Evolutionary conservation across 2,797 vertebrate genomes (phyloP).

Genomic region (Melopsittacus undulatus): DNA sequence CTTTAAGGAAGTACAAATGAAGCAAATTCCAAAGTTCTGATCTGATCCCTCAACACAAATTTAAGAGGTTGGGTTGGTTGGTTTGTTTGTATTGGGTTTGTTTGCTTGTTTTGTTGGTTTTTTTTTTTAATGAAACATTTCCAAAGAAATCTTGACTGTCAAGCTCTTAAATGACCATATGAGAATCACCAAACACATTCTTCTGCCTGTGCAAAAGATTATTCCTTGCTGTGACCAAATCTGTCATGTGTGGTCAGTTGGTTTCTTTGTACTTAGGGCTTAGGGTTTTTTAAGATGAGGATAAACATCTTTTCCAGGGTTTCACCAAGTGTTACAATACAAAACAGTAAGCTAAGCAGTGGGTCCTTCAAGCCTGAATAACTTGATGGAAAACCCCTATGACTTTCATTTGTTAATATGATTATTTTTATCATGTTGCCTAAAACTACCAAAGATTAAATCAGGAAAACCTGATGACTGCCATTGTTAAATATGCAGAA

Average conservation of each 20-base stretch:
- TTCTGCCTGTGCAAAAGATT: not conserved
- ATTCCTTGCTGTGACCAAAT: not conserved
- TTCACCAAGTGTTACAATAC: not conserved
- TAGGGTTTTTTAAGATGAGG: not conserved
- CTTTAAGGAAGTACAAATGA: not conserved
- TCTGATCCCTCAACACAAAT: not conserved
- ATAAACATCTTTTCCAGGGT: not conserved
- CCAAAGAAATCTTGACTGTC: not conserved
- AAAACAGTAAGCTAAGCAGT: not conserved
- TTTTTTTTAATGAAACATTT: not conserved
- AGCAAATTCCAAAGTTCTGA: not conserved
- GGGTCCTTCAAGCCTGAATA: not conserved
- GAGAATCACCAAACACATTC: not conserved
- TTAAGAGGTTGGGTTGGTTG: not conserved
- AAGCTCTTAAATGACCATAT: not conserved
- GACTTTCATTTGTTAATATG: not conserved
- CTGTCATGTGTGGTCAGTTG: not conserved
- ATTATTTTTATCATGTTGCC: not conserved
- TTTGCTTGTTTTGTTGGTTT: not conserved
- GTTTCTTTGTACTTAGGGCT: too few relatives aligned
- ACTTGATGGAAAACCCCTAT: not conserved
- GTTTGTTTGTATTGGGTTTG: not conserved
- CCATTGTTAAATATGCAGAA: not conserved
- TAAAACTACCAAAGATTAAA: not conserved
- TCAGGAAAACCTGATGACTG: not conserved